Base-by-base conservation (phyloP, 2,797 vertebrate genomes). In the Pangasius krempfi region DNA sequence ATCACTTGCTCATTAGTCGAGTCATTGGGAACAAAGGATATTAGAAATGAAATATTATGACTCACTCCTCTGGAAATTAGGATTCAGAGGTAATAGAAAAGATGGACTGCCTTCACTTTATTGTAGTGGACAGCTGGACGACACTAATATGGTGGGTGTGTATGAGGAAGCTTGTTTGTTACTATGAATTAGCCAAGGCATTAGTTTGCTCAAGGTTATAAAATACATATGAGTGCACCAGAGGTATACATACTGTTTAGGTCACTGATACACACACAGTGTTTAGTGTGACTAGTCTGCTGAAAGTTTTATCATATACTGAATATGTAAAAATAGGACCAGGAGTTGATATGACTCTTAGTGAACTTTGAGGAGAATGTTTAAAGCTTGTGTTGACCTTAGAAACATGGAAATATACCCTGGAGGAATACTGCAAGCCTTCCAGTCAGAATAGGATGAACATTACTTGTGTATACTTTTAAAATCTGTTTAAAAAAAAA, bases 81-180 rank as follows among this genome's bases (percentile, higher is more conserved):
- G 27, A 86, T 86, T 64, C 75, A 52, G 25, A 70, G 30, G 79
- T 75, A 54, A 44, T 76, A 66, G 68, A 83, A 89, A 86, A 89
- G 40, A 76, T 25, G 50, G 80, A 70, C n/a, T 30, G 9, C n/a
- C 3, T 84, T 68, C n/a, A 84, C 14, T 87, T 89, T 68, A 83
- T 37, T 56, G 27, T 72, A 87, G 22, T 76, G 68, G 79, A 86
- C 85, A 56, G 72, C 58, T 16, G 73, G n/a, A 44, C 13, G 33
- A 66, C 70, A 18, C 27, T 54, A 86, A 83, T 73, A 54, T 22
- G 18, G 30, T 47, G 75, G 16, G 47, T 14, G 72, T 84, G 50
- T 60, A 25, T 33, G 47, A 78, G 14, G 16, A 79, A 68, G 84
- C 56, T 82, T 82, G 37, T 60, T 62, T 62, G 33, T 82, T 40